Base-by-base conservation (phyloP, 2,797 vertebrate species). In the Margarornis squamiger region DNA sequence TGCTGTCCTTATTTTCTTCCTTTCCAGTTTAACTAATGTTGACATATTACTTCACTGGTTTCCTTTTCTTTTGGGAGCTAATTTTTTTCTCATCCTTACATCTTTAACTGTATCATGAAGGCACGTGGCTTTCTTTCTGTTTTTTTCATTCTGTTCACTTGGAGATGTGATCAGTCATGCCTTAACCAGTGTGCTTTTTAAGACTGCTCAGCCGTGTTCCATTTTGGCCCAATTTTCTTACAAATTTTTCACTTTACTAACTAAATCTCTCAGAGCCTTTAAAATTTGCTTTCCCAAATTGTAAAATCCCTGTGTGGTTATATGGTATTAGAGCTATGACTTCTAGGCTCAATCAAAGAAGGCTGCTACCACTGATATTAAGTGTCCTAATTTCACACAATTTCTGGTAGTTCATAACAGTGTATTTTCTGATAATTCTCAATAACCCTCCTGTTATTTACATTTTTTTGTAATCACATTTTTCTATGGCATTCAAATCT, bases 111-210 rank as follows among this genome's bases (percentile, higher is more conserved):
- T 39, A 89, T 66, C 59, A 79, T 78, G 58, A 81, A 92, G 48
- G 39, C 55, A 38, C 79, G 78, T 81, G 62, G 43, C 6, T 86
- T 91, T 93, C 90, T 92, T 90, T 43, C 57, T 48, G 6, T 62
- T 92, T 83, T 82, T 75, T 89, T 91, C 75, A 88, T 78, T 94
- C 72, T 91, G 46, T 80, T 95, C 79, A 29, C 39, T 93, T 52
- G 59, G 82, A 91, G 67, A 83, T 88, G 61, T 75, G 81, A 83
- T 88, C 92, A 93, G 72, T 89, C 87, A 88, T 86, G 87, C 75
- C 73, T 92, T 92, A 92, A 92, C 7, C n/a, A 80, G 29, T 49
- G 34, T 55, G 52, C 24, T 88, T 94, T 86, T 94, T 18, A 75
- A 92, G 89, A 67, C 38, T 88, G 19, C 54, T 86, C 48, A 58